These are phyloP conservation scores for Eristalis arbustorum DNA, from an alignment of 2,888 invertebrate genomes.

Conservation along the genomic window DNA sequence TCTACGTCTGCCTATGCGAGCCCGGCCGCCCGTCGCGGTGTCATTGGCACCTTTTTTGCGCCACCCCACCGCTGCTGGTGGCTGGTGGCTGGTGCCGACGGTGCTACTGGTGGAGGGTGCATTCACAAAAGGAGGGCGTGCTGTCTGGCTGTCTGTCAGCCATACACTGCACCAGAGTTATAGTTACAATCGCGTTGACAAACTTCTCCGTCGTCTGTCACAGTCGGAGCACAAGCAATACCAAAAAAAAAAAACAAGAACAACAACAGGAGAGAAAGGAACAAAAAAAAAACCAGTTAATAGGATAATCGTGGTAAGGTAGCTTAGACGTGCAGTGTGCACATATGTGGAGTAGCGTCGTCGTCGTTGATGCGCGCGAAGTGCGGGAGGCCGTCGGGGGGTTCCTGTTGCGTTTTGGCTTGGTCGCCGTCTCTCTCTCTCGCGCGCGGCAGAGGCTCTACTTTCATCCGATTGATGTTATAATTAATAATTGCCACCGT, in stretches of 20 bases:
- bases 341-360: background rate
- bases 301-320: background rate
- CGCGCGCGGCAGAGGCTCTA: too few relatives aligned
- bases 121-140: background rate
- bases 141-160: background rate
- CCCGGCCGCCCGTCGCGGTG: background rate
- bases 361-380: background rate
- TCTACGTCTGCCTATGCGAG: background rate
- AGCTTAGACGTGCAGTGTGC: background rate
- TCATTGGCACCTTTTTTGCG: background rate
- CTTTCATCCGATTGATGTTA: too few relatives aligned
- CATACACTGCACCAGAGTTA: background rate
- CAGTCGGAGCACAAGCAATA: background rate
- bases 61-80: background rate
- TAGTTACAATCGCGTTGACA: too few relatives aligned
- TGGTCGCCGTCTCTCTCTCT: too few relatives aligned
- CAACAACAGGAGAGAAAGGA: too few relatives aligned
- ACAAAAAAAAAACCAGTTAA: background rate
- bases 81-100: background rate
- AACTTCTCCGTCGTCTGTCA: background rate
- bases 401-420: background rate
- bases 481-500: too few relatives aligned
- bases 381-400: background rate
- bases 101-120: background rate
- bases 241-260: background rate